Conservation (phyloP, 2,888 invertebrate species). For the Carcina quercana region DNA sequence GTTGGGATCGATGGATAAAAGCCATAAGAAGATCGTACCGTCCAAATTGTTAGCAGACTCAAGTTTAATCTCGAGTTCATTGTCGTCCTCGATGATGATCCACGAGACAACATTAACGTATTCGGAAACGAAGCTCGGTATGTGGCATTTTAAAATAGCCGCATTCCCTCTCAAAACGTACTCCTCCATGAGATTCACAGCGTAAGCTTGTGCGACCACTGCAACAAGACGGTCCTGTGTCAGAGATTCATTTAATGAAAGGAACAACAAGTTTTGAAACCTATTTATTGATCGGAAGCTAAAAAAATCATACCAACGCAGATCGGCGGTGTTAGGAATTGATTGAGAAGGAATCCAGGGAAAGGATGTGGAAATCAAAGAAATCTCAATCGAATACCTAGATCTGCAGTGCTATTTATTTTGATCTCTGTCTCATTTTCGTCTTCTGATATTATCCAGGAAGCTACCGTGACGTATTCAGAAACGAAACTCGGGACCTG, state of each 20-base stretch:
- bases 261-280: not conserved
- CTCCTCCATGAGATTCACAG: slow-evolving; percentile 94
- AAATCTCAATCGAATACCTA: slow-evolving; percentile 37
- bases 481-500: slow-evolving; percentile 95
- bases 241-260: slow-evolving; percentile 6
- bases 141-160: slow-evolving; percentile 93
- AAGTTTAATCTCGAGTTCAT: slow-evolving; percentile 63
- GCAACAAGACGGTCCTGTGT: slow-evolving; percentile 60
- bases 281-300: no score
- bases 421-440: slow-evolving; percentile 58
- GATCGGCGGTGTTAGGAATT: no score
- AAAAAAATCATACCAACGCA: no score
- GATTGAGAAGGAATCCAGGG: not conserved
- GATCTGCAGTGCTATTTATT: slow-evolving; percentile 40
- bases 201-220: slow-evolving; percentile 94
- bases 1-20: slow-evolving; percentile 1
- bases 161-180: slow-evolving; percentile 93
- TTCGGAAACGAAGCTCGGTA: slow-evolving; percentile 94
- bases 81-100: slow-evolving; percentile 83
- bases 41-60: slow-evolving; percentile 48
- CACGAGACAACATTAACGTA: slow-evolving; percentile 90
- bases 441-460: slow-evolving; percentile 89
- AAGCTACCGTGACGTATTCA: slow-evolving; percentile 89
- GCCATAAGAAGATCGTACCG: slow-evolving; percentile 35
- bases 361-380: not conserved